phyloP scores from a whole-genome alignment of 2,113 vertebrate species.

The Capreolus pygargus region DNA sequence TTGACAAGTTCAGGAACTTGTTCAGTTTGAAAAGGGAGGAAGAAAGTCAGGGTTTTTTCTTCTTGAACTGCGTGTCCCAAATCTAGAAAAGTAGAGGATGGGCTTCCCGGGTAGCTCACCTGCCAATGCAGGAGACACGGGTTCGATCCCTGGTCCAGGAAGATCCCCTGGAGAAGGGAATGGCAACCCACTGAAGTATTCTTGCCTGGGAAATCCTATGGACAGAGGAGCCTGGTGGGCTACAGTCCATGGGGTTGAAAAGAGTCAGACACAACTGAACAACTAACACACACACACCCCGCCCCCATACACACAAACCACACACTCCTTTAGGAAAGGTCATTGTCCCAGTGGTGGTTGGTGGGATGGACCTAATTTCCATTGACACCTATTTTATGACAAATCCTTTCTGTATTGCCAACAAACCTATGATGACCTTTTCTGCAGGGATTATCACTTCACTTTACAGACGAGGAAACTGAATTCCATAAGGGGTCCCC shows the following conservation, averaged over 20 bases:
- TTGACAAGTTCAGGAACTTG: constrained; percentile 82
- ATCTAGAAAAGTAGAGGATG: constrained; percentile 60
- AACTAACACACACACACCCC: background rate
- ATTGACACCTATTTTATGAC: background rate
- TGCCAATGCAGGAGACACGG: background rate
- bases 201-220: background rate
- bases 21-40: constrained; percentile 77
- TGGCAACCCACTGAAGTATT: background rate
- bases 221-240: background rate
- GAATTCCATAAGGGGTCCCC: background rate
- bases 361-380: background rate
- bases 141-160: background rate
- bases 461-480: background rate
- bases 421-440: background rate
- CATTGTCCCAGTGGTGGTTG: background rate
- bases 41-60: constrained; percentile 72
- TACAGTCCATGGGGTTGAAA: background rate
- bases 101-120: background rate
- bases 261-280: background rate
- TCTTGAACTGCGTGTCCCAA: constrained; percentile 52
- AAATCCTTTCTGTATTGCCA: background rate
- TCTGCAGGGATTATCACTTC: background rate
- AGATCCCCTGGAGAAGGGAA: background rate
- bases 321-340: background rate
- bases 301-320: background rate